A percentile compares a stretch with the other conserved stretches of the same genome.
These are phyloP conservation scores for Cheilosia variabilis DNA, from an alignment of 2,888 invertebrate genomes.

Conservation along the genomic window DNA sequence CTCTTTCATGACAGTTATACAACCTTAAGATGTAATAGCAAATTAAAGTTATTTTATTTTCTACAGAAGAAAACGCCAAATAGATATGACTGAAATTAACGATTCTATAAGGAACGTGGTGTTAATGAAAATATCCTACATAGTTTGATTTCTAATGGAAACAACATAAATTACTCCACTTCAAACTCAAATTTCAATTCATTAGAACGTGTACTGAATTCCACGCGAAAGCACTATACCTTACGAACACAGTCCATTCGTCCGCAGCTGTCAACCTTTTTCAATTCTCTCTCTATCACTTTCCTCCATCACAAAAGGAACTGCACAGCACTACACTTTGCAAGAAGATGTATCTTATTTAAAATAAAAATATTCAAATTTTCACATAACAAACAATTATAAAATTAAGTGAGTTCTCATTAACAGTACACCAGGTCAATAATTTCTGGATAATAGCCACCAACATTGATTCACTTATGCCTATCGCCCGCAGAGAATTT, in stretches of 20 bases:
- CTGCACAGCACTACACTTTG: conserved; percentile 39
- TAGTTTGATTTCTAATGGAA: no score
- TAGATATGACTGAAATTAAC: no score
- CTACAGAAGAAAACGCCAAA: no score
- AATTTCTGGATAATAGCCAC: background rate
- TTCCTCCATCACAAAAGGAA: conserved; percentile 63
- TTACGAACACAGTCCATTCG: conserved; percentile 35
- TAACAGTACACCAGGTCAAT: background rate
- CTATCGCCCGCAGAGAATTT: conserved; percentile 51
- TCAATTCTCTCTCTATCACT: conserved; percentile 38
- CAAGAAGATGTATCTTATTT: conserved; percentile 53
- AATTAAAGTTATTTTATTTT: no score
- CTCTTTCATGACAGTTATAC: no score
- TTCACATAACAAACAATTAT: conserved; percentile 24
- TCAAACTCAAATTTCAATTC: background rate
- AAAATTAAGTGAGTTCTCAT: conserved; percentile 51
- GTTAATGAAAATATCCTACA: no score
- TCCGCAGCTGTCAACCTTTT: conserved; percentile 49
- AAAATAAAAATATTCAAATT: conserved; percentile 41
- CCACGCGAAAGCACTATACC: background rate
- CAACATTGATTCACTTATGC: conserved; percentile 10
- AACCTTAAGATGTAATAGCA: no score
- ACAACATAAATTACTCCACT: background rate
- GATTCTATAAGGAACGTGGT: no score
- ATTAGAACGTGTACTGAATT: conserved; percentile 7